Percentiles rank a stretch among this genome's conserved stretches.
Evolutionary conservation across 2,797 vertebrate genomes (phyloP).

Genomic region (Onychomys torridus): DNA sequence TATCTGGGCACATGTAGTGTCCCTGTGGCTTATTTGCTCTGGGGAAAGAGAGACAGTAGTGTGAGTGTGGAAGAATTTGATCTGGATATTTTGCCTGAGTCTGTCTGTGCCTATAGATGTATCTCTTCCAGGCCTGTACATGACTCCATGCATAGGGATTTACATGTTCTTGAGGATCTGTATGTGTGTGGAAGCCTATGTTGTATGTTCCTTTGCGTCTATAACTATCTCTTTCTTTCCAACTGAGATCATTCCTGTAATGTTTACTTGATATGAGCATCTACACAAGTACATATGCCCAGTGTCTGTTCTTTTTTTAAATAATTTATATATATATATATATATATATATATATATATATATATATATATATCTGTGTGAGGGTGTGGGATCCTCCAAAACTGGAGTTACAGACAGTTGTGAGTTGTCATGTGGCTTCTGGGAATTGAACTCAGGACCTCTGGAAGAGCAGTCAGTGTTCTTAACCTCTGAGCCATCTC

Average conservation of each 20-base stretch:
- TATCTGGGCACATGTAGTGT: background rate
- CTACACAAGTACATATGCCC: background rate
- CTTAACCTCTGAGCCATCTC: too few relatives aligned
- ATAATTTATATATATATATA: too few relatives aligned
- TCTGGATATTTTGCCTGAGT: background rate
- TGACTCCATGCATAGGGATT: background rate
- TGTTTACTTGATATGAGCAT: background rate
- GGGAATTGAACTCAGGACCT: too few relatives aligned
- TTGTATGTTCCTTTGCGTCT: background rate
- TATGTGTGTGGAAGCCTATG: background rate
- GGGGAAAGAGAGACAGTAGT: background rate
- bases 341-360: too few relatives aligned
- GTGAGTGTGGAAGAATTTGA: background rate
- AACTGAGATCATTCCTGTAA: background rate
- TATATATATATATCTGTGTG: too few relatives aligned
- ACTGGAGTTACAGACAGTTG: too few relatives aligned
- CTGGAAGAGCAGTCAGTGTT: too few relatives aligned
- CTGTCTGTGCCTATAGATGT: background rate
- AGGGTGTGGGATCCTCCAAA: too few relatives aligned
- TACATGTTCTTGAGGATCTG: background rate
- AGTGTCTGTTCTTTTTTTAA: background rate
- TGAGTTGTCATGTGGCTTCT: too few relatives aligned
- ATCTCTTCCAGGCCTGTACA: background rate
- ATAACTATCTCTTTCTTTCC: background rate
- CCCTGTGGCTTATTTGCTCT: background rate